Evolutionary conservation across 2,797 vertebrate species (phyloP).

Genomic region (Eleutherodactylus coqui): DNA sequence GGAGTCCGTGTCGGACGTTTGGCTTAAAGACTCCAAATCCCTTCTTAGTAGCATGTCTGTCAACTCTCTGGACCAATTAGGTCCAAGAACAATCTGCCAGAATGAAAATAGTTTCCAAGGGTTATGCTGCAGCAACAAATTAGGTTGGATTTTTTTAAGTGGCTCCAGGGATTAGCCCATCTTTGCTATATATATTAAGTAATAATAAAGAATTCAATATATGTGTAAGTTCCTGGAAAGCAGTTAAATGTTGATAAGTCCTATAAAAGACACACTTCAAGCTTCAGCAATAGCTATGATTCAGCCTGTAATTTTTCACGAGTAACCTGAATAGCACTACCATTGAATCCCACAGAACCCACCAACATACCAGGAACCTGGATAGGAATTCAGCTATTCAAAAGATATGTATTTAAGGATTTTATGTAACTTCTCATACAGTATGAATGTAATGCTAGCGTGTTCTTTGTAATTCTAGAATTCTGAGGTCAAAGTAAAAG

Average conservation of each 20-base stretch:
- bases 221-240: background rate
- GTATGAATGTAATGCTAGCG: slow-evolving; percentile 18
- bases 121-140: background rate
- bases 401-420: slow-evolving; percentile 28
- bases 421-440: slow-evolving; percentile 27
- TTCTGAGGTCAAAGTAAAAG: slow-evolving; percentile 30
- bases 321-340: slow-evolving; percentile 21
- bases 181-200: background rate
- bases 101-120: background rate
- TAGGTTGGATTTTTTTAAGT: background rate
- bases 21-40: no score
- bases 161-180: background rate
- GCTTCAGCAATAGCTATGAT: background rate
- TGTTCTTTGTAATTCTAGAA: slow-evolving; percentile 46
- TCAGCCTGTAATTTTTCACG: background rate
- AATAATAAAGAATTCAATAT: background rate
- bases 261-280: background rate
- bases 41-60: background rate
- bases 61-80: background rate
- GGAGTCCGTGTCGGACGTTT: no score
- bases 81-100: background rate
- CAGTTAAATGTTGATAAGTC: background rate
- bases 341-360: slow-evolving; percentile 47
- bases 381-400: slow-evolving; percentile 2
- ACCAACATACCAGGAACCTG: background rate